phyloP scores from a whole-genome alignment of 2,113 vertebrate genomes.

The Meleagris gallopavo region DNA sequence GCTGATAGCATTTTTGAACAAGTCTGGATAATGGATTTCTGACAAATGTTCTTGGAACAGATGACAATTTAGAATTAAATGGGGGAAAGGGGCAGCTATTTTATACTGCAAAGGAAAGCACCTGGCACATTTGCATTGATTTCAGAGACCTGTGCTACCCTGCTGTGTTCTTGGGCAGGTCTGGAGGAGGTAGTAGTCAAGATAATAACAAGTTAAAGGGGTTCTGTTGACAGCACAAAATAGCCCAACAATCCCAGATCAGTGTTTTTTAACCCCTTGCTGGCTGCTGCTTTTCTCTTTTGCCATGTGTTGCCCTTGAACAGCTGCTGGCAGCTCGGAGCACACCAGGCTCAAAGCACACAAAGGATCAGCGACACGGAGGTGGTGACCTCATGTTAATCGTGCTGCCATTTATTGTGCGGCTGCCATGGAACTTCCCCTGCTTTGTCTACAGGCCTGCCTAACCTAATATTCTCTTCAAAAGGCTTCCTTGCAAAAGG shows the following conservation, averaged over 20 bases:
- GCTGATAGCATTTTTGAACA: background rate
- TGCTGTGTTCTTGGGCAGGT: background rate
- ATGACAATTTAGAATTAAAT: background rate
- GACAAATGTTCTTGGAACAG: background rate
- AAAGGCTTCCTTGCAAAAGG: slow-evolving; percentile 54
- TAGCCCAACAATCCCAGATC: background rate
- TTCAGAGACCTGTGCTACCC: background rate
- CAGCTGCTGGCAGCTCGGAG: slow-evolving; percentile 43
- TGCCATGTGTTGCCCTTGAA: slow-evolving; percentile 12
- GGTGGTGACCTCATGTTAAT: slow-evolving; percentile 67
- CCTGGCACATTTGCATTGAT: background rate
- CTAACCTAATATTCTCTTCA: slow-evolving; percentile 50
- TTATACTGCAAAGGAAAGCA: background rate
- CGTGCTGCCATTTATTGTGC: slow-evolving; percentile 62
- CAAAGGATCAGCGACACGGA: slow-evolving; percentile 26
- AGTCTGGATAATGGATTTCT: background rate
- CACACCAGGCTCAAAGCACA: background rate
- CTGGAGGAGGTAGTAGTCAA: background rate
- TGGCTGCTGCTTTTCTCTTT: slow-evolving; percentile 9
- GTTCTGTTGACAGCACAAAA: background rate
- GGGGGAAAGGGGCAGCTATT: background rate
- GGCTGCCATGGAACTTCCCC: slow-evolving; percentile 67
- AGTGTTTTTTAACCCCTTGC: slow-evolving; percentile 45
- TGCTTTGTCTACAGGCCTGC: slow-evolving; percentile 56
- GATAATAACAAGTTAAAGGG: background rate